A percentile compares a stretch with the other conserved stretches of the same genome.
phyloP scores from a whole-genome alignment of 2,888 invertebrate genomes.

The Toxonevra muliebris region DNA sequence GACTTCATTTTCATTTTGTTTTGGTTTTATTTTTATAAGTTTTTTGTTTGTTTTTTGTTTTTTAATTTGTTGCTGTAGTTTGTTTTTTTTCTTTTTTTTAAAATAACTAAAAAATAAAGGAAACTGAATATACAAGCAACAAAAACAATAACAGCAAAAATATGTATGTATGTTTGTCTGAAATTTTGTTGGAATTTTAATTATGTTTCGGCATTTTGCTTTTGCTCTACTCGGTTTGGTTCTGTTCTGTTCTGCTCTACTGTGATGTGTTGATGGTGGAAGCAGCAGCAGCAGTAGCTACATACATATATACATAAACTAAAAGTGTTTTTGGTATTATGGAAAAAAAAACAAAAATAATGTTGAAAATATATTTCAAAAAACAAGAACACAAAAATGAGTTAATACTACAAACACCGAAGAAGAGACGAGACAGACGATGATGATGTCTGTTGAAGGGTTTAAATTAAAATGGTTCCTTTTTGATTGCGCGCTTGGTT shows the following conservation, averaged over 20 bases:
- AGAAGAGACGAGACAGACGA: neutral
- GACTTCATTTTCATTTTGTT: too few species aligned
- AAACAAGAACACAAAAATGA: slow-evolving; percentile 2
- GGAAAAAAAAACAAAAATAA: too few species aligned
- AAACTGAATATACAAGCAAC: neutral
- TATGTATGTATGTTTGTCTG: slow-evolving; percentile 38
- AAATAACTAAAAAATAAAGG: neutral
- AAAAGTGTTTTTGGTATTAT: too few species aligned
- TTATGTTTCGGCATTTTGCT: slow-evolving; percentile 40
- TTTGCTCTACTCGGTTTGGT: too few species aligned
- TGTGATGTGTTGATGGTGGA: too few species aligned
- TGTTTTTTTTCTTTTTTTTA: too few species aligned
- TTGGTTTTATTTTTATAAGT: too few species aligned
- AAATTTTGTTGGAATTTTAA: slow-evolving; percentile 46
- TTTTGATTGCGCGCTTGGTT: neutral
- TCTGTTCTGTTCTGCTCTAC: too few species aligned
- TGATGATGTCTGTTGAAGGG: neutral
- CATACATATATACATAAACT: too few species aligned
- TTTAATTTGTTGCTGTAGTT: too few species aligned
- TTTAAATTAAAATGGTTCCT: slow-evolving; percentile 29
- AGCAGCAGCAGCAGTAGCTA: too few species aligned
- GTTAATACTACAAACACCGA: neutral
- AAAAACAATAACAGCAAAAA: slow-evolving; percentile 4
- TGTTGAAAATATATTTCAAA: neutral
- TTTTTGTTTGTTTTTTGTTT: too few species aligned